Percentiles rank a stretch among this genome's conserved stretches.
Evolutionary conservation across 2,888 invertebrate genomes (phyloP).

Genomic region (Pseudoips prasinana): DNA sequence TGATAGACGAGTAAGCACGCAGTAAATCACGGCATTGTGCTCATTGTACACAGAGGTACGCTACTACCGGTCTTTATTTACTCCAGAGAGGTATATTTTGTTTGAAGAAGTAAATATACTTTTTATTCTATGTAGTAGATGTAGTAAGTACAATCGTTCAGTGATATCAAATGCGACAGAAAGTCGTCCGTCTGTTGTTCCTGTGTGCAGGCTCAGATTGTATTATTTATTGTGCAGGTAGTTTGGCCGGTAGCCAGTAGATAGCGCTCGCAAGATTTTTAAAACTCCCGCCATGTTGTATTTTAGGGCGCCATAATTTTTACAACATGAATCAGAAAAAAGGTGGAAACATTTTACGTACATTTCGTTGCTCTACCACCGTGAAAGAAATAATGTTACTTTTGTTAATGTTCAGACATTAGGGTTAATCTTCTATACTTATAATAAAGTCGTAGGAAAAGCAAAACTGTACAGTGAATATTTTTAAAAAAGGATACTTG

Average conservation of each 20-base stretch:
- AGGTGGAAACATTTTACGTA: constrained; percentile 46
- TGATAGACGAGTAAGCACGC: no score
- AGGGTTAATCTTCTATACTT: no score
- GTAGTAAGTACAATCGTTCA: no score
- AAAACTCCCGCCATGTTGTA: constrained; percentile 57
- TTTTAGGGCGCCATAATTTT: constrained; percentile 72
- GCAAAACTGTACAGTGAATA: no score
- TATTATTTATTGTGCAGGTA: constrained; percentile 77
- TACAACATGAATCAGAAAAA: constrained; percentile 69
- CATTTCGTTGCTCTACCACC: constrained; percentile 34
- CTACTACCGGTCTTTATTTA: no score
- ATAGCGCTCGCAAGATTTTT: constrained; percentile 72
- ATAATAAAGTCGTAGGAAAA: no score
- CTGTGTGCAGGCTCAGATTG: constrained; percentile 51
- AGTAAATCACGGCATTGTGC: no score
- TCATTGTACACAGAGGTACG: no score
- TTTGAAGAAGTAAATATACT: no score
- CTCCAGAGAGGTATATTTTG: no score
- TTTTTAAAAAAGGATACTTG: no score
- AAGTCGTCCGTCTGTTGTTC: constrained; percentile 26
- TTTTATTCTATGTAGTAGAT: no score
- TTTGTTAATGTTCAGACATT: constrained; percentile 18
- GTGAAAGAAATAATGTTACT: constrained; percentile 33
- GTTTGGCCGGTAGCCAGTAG: constrained; percentile 72
- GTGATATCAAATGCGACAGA: constrained; percentile 13